Evolutionary conservation across 1,140 invertebrate species (phyloP).

Genomic region (Rhynchophorus ferrugineus): DNA sequence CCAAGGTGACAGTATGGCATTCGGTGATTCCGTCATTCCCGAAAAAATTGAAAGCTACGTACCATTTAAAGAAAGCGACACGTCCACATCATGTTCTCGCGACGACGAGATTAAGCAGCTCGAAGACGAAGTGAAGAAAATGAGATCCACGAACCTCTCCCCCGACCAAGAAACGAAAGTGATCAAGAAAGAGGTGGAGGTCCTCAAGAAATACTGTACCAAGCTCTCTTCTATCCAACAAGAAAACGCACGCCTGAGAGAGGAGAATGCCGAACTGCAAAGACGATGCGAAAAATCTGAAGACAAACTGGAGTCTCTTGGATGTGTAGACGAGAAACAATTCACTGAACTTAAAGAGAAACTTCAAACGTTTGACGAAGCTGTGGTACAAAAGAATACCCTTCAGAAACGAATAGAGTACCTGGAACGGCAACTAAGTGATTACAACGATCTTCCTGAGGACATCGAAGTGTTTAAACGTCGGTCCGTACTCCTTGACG

Average conservation of each 20-base stretch:
- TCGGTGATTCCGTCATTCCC: slow-evolving; percentile 9
- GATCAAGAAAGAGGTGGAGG: slow-evolving; percentile 30
- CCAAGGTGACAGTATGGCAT: slow-evolving; percentile 5
- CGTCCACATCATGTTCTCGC: slow-evolving; percentile 2
- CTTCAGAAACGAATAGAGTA: slow-evolving; percentile 22
- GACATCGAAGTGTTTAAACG: slow-evolving; percentile 27
- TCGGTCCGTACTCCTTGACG: slow-evolving; percentile 20
- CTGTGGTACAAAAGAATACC: slow-evolving; percentile 26
- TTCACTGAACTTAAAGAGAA: slow-evolving; percentile 17
- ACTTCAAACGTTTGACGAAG: slow-evolving; percentile 21
- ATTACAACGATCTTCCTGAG: slow-evolving; percentile 26
- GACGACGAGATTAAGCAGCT: slow-evolving; percentile 26
- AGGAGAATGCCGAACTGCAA: slow-evolving; percentile 11
- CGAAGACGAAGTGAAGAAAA: slow-evolving; percentile 27
- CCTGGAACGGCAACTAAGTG: slow-evolving; percentile 25
- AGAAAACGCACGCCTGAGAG: slow-evolving; percentile 27
- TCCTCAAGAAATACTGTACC: slow-evolving; percentile 30
- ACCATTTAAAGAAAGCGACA: background rate
- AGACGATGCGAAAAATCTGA: slow-evolving; percentile 5
- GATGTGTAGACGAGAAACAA: background rate
- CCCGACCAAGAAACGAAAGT: slow-evolving; percentile 26
- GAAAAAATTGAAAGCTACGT: background rate
- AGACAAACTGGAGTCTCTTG: slow-evolving; percentile 9
- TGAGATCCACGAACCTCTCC: slow-evolving; percentile 17
- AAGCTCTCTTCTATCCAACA: slow-evolving; percentile 30